These are phyloP conservation scores for Phalacrocorax brasilianus DNA, from an alignment of 2,113 vertebrate species.

Conservation along the genomic window DNA sequence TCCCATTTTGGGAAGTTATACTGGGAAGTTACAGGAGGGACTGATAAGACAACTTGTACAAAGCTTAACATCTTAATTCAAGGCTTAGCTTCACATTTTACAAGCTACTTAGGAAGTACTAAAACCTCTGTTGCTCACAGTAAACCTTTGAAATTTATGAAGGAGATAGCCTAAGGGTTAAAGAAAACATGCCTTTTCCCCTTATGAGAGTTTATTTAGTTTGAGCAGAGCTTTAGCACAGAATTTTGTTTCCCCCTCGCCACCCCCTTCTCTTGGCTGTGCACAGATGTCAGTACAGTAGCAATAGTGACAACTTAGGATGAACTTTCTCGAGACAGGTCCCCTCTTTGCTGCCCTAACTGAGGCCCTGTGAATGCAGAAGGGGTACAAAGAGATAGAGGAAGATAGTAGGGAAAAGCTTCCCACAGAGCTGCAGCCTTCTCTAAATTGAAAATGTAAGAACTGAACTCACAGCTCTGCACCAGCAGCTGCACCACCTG, in stretches of 20 bases:
- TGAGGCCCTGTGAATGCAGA: neutral
- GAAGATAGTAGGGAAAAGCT: neutral
- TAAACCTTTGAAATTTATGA: slow-evolving; percentile 21
- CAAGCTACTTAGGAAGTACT: neutral
- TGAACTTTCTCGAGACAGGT: fast-evolving
- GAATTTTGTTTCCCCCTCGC: neutral
- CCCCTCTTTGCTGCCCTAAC: neutral
- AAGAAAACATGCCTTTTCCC: neutral
- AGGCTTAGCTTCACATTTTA: slow-evolving; percentile 17
- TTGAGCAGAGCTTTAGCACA: neutral
- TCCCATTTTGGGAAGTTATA: neutral
- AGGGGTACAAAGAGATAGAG: neutral
- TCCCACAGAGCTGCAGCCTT: fast-evolving
- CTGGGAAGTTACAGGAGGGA: neutral
- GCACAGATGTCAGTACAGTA: neutral
- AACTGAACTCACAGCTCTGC: neutral
- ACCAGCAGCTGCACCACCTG: neutral
- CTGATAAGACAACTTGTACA: neutral
- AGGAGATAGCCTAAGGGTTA: slow-evolving; percentile 15
- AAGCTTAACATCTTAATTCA: slow-evolving; percentile 31
- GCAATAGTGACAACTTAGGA: neutral
- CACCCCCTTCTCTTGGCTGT: neutral
- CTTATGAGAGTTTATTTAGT: neutral
- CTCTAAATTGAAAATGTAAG: neutral
- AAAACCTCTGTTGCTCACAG: slow-evolving; percentile 2